Conservation (phyloP, 2,888 invertebrate species). For the Pachycephus smyrnensis region DNA sequence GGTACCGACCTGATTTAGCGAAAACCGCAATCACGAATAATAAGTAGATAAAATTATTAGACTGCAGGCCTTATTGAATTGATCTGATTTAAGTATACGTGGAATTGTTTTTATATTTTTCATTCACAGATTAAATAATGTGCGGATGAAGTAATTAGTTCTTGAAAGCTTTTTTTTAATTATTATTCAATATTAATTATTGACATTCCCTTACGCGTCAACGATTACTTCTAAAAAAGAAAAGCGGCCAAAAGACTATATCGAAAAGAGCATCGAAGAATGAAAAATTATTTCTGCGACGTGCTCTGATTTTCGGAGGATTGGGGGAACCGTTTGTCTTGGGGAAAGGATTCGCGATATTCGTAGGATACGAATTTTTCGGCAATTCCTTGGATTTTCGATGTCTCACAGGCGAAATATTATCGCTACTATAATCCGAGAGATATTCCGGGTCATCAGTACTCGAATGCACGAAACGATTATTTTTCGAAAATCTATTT, state of each 20-base stretch:
- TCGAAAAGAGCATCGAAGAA: slow-evolving; percentile 52
- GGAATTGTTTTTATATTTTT: not conserved
- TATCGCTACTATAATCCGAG: slow-evolving; percentile 23
- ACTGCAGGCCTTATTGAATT: not conserved
- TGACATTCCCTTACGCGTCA: slow-evolving; percentile 20
- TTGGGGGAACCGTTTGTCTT: slow-evolving; percentile 3
- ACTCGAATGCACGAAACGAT: slow-evolving; percentile 25
- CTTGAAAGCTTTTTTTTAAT: not conserved
- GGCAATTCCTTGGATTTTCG: slow-evolving; percentile 11
- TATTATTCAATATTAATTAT: not conserved
- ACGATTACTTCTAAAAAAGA: slow-evolving; percentile 44
- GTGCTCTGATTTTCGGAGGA: slow-evolving; percentile 21
- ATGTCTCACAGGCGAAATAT: not conserved
- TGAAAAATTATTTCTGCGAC: slow-evolving; percentile 28
- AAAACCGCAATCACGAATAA: not conserved
- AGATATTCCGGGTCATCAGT: slow-evolving; percentile 33
- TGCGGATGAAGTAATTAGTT: not conserved
- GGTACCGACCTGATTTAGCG: not conserved
- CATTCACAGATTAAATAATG: too few relatives aligned
- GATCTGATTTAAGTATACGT: not conserved
- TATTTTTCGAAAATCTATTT: slow-evolving; percentile 26
- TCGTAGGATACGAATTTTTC: slow-evolving; percentile 14
- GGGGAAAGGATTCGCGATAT: not conserved
- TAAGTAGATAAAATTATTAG: not conserved
- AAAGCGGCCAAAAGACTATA: slow-evolving; percentile 54